phyloP scores from a whole-genome alignment of 2,888 invertebrate species.

The Drosophila kuntzei region DNA sequence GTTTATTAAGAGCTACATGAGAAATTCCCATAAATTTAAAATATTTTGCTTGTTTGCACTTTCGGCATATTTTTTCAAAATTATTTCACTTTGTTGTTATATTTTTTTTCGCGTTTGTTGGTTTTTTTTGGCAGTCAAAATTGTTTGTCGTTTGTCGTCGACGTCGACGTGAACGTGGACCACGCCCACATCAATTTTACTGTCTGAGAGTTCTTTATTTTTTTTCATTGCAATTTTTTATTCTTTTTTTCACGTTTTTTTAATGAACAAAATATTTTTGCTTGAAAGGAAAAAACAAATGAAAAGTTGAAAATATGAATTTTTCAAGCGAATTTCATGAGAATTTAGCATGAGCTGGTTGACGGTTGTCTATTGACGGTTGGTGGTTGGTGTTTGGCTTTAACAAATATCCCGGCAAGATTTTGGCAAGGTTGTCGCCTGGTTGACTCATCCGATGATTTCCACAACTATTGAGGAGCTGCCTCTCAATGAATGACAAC shows the following conservation, averaged over 20 bases:
- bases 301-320: conserved; percentile 28
- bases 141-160: conserved; percentile 68
- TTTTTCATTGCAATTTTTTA: conserved; percentile 24
- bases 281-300: conserved; percentile 8
- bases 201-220: conserved; percentile 41
- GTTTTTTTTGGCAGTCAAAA: conserved; percentile 57
- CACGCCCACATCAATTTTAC: conserved; percentile 65
- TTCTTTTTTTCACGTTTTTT: conserved; percentile 25
- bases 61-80: conserved; percentile 61
- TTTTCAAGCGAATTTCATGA: conserved; percentile 57
- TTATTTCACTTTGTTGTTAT: conserved; percentile 26
- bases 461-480: conserved; percentile 3
- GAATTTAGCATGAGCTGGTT: conserved; percentile 52
- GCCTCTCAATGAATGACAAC: conserved; percentile 60
- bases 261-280: conserved; percentile 35
- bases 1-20: conserved; percentile 3
- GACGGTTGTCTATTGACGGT: background rate
- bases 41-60: conserved; percentile 75
- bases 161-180: conserved; percentile 26
- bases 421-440: conserved; percentile 49
- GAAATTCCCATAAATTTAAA: conserved; percentile 71
- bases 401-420: conserved; percentile 31
- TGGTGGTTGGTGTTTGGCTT: background rate
- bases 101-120: conserved; percentile 5
- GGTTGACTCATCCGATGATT: conserved; percentile 53